A percentile compares a stretch with the other conserved stretches of the same genome.
These are phyloP conservation scores for Caenorhabditis japonica DNA, from an alignment of 2,888 invertebrate genomes.

Conservation along the genomic window DNA sequence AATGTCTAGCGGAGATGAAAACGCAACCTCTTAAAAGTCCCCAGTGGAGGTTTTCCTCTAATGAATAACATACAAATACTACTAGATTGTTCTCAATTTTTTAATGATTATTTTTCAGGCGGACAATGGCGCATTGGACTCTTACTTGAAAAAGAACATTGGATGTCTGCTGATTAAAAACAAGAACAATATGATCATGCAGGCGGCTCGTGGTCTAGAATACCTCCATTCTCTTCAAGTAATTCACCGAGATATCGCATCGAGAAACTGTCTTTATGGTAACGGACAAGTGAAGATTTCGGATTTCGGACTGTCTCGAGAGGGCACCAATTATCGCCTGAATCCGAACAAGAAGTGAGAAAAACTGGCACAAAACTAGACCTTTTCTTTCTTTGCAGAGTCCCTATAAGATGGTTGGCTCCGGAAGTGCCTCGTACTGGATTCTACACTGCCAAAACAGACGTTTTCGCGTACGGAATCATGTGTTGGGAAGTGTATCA, in stretches of 20 bases:
- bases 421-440: conserved; percentile 57
- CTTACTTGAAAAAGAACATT: conserved; percentile 61
- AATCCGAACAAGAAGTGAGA: conserved; percentile 40
- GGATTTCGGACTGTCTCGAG: conserved; percentile 58
- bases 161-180: conserved; percentile 30
- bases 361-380: not conserved
- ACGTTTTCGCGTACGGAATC: conserved; percentile 59
- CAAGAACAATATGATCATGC: conserved; percentile 62
- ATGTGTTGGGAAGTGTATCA: conserved; percentile 55
- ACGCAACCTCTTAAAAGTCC: no score
- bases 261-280: conserved; percentile 60
- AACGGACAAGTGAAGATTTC: conserved; percentile 58
- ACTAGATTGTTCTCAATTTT: no score
- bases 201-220: conserved; percentile 64
- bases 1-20: no score
- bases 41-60: no score
- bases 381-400: conserved; percentile 12
- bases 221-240: conserved; percentile 58
- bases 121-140: conserved; percentile 61
- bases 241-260: conserved; percentile 58
- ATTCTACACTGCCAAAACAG: conserved; percentile 55
- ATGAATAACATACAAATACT: no score
- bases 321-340: conserved; percentile 44
- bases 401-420: conserved; percentile 62
- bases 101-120: conserved; percentile 42